Percentiles rank a stretch among this genome's conserved stretches.
Conservation (phyloP, 2,113 vertebrate species). For the Antigone vipio region DNA sequence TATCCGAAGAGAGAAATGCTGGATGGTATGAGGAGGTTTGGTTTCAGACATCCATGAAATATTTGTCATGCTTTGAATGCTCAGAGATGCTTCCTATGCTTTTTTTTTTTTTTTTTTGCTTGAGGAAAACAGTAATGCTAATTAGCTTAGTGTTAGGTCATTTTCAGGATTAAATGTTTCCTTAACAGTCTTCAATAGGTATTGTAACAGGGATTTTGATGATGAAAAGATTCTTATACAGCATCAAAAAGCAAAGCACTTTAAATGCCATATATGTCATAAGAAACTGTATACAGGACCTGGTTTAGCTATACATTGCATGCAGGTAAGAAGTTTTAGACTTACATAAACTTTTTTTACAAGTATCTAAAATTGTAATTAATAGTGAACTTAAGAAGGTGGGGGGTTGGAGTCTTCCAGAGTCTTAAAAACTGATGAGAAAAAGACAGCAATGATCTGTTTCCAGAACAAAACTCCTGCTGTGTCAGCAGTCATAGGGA, state of each 20-base stretch:
- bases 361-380: neutral
- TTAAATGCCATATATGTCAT: constrained; percentile 99
- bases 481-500: neutral
- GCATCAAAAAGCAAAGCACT: constrained; percentile 99
- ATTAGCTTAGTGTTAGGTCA: neutral
- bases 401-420: neutral
- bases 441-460: neutral
- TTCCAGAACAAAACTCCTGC: neutral
- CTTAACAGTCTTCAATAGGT: constrained; percentile 86
- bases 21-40: neutral
- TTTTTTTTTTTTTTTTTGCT: neutral
- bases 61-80: neutral
- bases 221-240: constrained; percentile 99
- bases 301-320: constrained; percentile 97
- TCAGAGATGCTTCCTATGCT: neutral
- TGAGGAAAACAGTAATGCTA: neutral
- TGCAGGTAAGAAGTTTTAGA: constrained; percentile 86
- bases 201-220: constrained; percentile 98
- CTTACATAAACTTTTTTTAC: neutral
- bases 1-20: neutral
- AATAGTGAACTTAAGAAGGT: neutral
- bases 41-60: neutral
- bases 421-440: neutral
- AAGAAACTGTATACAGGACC: constrained; percentile 98
- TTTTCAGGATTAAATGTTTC: neutral